Evolutionary conservation across 2,797 vertebrate species (phyloP), one percentile per base, ranked within the genome.

Genomic region (Poeciliopsis turneri): DNA sequence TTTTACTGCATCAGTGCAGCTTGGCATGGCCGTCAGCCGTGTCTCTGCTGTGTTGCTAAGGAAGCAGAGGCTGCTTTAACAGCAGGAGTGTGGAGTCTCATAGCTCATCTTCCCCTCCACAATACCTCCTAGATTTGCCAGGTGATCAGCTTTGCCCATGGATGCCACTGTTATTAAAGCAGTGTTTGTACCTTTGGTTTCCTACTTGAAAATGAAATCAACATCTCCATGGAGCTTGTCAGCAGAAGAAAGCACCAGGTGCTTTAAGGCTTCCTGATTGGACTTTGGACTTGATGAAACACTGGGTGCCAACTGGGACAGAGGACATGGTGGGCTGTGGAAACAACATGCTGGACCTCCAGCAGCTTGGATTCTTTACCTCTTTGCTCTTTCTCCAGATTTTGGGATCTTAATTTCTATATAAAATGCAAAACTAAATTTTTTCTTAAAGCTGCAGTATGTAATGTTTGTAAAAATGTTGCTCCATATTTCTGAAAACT

Each of bases 1-100:
- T 64, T 64, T 64, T 64, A 64, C 59, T 64, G 59, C 30, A 36
- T 64, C 30, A 36, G 59, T 64, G 59, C 30, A 64, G 59, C 59
- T 64, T 64, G 16, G 59, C 30, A 64, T 64, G 59, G 59, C 30
- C 16, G 12, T 36, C 30, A 36, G 11, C 59, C 59, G 30, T 64
- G 15, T 16, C 59, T 64, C 59, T 36, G 15, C 59, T 33, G 59
- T 33, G 59, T 16, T 36, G 15, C 59, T 33, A 18, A 64, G 59
- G 16, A 64, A 20, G 6, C 30, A 28, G 5, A 18, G 59, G 30
- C 5, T 64, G 59, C 30, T 64, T 64, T 64, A 36, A 36, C 3
- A 36, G 30, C 59, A 64, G 59, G 15, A 33, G 30, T 20, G 59
- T 64, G 30, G 30, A 6, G 59, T 64, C 59, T 64, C 16, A 36